Evolutionary conservation across 2,113 vertebrate genomes (phyloP), one percentile per base, ranked within the genome.

Genomic region (Hyperopisus bebe): DNA sequence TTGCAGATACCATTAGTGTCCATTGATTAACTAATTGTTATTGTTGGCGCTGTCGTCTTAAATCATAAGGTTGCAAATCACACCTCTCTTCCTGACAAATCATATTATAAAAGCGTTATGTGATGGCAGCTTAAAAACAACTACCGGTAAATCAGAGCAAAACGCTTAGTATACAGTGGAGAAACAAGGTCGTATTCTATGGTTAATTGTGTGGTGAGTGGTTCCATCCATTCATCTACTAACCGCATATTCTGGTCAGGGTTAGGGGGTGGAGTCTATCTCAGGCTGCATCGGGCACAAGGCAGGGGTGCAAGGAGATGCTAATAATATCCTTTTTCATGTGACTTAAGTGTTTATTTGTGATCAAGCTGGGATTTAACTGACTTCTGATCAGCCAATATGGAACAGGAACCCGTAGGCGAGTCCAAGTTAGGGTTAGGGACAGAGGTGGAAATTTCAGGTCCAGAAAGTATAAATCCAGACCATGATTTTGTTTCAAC

Each of bases 21-120:
- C 39, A 88, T 86, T 86, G 84, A 86, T 88, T 62, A 24, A 62
- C 55, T 62, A 55, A 62, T 62, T 88, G 86, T 39, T 62, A 44
- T 88, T 88, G 86, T 66, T 39, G 53, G 55, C 27, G 11, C n/a
- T 62, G 19, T 39, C 35, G 10, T 58, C 19, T 87, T 27, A 58
- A 10, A 84, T 42, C 77, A 82, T 84, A 46, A 84, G 24, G 39
- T 84, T 44, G 39, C 82, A 21, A 46, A 84, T 47, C 39, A 84
- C 44, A 24, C 44, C 44, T n/a, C 24, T 84, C 82, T 84, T 84
- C 19, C 5, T 24, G 8, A 47, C 44, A 44, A 31, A 70, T 70
- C n/a, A 31, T 70, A 70, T 70, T 70, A 70, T 31, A 70, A 31
- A 31, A 70, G 27, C 27, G 3, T 27, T 10, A 31, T 3, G n/a